Evolutionary conservation across 2,888 invertebrate species (phyloP).

Genomic region (Diadegma fenestrale): DNA sequence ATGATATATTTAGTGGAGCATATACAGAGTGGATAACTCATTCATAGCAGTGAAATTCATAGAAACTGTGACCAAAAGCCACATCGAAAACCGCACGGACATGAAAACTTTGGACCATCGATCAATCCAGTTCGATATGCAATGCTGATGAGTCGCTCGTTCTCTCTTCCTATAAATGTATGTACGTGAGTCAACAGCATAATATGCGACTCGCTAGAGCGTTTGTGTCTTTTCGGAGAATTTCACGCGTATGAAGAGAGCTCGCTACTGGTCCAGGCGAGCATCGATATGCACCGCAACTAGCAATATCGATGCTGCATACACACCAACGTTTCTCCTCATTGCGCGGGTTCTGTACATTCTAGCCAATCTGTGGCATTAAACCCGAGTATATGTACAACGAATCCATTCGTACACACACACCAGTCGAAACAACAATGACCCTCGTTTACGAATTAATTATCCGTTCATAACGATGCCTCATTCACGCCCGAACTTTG

Average conservation of each 20-base stretch:
- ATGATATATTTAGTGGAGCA: background rate
- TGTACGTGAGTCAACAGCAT: background rate
- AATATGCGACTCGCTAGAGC: conserved; percentile 20
- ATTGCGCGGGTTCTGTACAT: conserved; percentile 36
- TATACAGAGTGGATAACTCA: conserved; percentile 10
- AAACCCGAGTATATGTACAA: conserved; percentile 24
- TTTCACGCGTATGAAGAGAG: conserved; percentile 30
- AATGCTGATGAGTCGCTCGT: conserved; percentile 42
- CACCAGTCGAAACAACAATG: background rate
- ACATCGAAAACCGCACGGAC: conserved; percentile 28
- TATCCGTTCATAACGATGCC: background rate
- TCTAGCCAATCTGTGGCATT: conserved; percentile 25
- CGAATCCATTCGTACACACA: background rate
- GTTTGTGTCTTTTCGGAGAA: background rate
- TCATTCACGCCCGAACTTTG: background rate
- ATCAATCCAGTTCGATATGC: conserved; percentile 57
- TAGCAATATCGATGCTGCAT: conserved; percentile 52
- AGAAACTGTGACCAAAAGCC: conserved; percentile 42
- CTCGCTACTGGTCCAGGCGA: conserved; percentile 9
- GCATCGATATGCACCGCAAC: conserved; percentile 49
- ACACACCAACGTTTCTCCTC: conserved; percentile 35
- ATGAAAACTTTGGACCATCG: conserved; percentile 42
- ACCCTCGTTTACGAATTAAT: background rate
- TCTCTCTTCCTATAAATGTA: conserved; percentile 11
- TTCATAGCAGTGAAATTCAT: conserved; percentile 31